A percentile compares a stretch with the other conserved stretches of the same genome.
Conservation (phyloP, 2,113 vertebrate genomes). For the Emberiza fucata region DNA sequence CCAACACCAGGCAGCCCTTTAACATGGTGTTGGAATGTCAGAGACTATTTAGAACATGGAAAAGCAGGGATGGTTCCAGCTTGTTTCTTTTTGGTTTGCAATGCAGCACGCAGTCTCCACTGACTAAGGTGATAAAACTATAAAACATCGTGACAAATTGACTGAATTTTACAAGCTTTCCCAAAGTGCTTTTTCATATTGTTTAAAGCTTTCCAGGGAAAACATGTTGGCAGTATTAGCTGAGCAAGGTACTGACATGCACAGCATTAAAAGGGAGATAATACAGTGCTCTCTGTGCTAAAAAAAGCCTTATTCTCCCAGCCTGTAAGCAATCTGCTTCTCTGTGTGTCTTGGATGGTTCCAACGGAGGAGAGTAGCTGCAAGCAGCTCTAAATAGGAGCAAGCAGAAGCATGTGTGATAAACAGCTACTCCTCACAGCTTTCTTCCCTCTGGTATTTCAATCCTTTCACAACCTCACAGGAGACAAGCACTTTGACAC, state of each 20-base stretch:
- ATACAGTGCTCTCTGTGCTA: conserved; percentile 3
- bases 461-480: not conserved
- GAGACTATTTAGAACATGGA: not conserved
- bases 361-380: not conserved
- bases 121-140: conserved; percentile 44
- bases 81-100: not conserved
- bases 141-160: conserved; percentile 43
- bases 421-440: conserved; percentile 40
- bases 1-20: not conserved
- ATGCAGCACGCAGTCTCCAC: not conserved
- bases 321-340: conserved; percentile 50
- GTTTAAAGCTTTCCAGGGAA: conserved; percentile 53
- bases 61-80: not conserved
- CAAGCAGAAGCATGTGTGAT: conserved; percentile 24
- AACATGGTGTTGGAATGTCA: not conserved
- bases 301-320: not conserved
- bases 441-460: conserved; percentile 9
- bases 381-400: conserved; percentile 41
- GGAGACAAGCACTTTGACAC: not conserved
- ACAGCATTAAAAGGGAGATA: conserved; percentile 30
- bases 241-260: conserved; percentile 16
- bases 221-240: conserved; percentile 30
- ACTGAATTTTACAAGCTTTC: conserved; percentile 56
- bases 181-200: conserved; percentile 41
- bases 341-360: conserved; percentile 11